phyloP scores from a whole-genome alignment of 2,888 invertebrate species.

The Sylvicola fuscatus region DNA sequence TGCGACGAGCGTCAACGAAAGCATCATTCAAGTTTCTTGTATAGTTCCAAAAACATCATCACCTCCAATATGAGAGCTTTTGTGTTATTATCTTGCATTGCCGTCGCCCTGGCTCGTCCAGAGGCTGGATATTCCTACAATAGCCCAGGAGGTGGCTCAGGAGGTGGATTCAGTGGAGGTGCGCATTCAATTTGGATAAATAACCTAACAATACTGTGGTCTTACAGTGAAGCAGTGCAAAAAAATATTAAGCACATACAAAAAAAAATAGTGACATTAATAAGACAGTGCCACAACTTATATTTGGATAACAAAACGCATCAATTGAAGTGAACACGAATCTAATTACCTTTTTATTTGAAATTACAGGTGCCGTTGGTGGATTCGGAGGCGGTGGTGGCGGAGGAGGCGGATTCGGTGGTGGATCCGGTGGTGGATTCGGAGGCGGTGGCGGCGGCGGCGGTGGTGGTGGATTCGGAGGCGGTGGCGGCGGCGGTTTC shows the following conservation, averaged over 20 bases:
- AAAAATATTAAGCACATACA: too few relatives aligned
- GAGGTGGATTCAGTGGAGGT: too few relatives aligned
- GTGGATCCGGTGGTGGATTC: background rate
- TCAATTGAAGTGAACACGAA: too few relatives aligned
- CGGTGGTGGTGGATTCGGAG: background rate
- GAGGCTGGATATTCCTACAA: constrained; percentile 6
- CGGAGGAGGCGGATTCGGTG: background rate
- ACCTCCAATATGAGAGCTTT: constrained; percentile 2
- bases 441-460: background rate
- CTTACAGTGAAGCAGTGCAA: background rate
- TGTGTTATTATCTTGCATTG: constrained; percentile 1
- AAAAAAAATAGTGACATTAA: too few relatives aligned
- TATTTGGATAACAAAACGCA: too few relatives aligned
- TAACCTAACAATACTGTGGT: background rate
- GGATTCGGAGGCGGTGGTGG: background rate
- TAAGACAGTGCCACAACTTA: too few relatives aligned
- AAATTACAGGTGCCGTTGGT: too few relatives aligned
- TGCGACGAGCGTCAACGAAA: too few relatives aligned
- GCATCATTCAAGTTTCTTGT: too few relatives aligned
- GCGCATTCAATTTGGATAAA: too few relatives aligned
- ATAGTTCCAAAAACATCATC: too few relatives aligned
- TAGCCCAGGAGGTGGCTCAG: constrained; percentile 1
- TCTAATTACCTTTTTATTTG: too few relatives aligned
- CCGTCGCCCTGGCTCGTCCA: constrained; percentile 3
- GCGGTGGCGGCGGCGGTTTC: background rate